Evolutionary conservation across 2,113 vertebrate species (phyloP).

Genomic region (Misgurnus mizolepis): DNA sequence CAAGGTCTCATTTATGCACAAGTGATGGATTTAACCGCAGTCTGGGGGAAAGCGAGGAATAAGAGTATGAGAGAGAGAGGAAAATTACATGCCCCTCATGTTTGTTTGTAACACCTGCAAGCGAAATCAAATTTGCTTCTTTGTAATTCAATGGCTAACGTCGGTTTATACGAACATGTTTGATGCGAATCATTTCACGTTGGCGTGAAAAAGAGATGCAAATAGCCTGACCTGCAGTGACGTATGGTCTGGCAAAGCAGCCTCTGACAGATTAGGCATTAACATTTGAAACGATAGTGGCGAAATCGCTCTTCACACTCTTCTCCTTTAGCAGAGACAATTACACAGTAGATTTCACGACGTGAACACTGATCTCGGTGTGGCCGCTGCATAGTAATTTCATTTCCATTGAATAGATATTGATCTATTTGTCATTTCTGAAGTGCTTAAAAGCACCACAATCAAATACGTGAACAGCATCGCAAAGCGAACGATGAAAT

Average conservation of each 20-base stretch:
- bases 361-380: constrained; percentile 32
- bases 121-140: constrained; percentile 26
- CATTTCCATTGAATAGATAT: constrained; percentile 51
- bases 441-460: constrained; percentile 30
- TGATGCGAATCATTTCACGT: constrained; percentile 32
- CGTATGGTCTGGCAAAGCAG: not conserved
- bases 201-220: constrained; percentile 13
- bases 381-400: constrained; percentile 53
- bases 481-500: not conserved
- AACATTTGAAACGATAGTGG: constrained; percentile 45
- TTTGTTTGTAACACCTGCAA: constrained; percentile 22
- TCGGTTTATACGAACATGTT: constrained; percentile 15
- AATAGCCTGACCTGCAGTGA: constrained; percentile 15
- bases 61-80: constrained; percentile 9
- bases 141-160: constrained; percentile 37
- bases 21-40: constrained; percentile 63
- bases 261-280: constrained; percentile 41
- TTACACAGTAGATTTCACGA: constrained; percentile 53
- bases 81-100: constrained; percentile 24
- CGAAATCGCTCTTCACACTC: constrained; percentile 48
- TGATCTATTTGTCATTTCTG: constrained; percentile 54
- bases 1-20: constrained; percentile 62
- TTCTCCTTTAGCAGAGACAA: constrained; percentile 43
- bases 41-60: constrained; percentile 17
- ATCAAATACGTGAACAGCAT: constrained; percentile 40